Conservation (phyloP, 2,888 invertebrate species). For the Megaustenia siamemsis region DNA sequence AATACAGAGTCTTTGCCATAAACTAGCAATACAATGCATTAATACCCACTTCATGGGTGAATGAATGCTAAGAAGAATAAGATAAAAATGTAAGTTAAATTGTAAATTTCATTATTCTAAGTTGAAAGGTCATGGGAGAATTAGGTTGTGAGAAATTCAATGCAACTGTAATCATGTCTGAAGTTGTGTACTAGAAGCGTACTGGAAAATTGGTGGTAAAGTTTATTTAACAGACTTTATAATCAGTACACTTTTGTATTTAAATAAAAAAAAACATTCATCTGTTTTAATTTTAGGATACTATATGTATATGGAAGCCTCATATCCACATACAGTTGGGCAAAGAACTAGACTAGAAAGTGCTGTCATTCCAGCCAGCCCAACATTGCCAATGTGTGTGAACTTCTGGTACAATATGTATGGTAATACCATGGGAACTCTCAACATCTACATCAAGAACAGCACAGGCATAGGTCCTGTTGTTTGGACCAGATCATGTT, state of each 20-base stretch:
- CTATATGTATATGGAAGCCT: conserved; percentile 71
- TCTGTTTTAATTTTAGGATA: conserved; percentile 61
- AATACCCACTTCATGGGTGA: no score
- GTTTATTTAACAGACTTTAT: neutral
- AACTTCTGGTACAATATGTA: conserved; percentile 76
- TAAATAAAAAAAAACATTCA: neutral
- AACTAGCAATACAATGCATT: no score
- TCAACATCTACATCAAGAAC: conserved; percentile 64
- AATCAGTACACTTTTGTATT: no score
- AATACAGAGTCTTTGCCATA: no score
- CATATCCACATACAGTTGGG: conserved; percentile 63
- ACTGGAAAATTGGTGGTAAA: no score
- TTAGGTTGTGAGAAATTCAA: no score
- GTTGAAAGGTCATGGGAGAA: no score
- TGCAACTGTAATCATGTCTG: no score
- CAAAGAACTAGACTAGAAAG: conserved; percentile 67
- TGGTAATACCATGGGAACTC: conserved; percentile 65
- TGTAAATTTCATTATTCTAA: no score
- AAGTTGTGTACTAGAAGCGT: no score
- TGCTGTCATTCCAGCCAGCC: conserved; percentile 61
- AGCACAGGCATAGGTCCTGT: conserved; percentile 38
- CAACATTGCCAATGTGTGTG: conserved; percentile 65
- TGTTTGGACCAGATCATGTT: conserved; percentile 62
- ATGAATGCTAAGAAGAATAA: no score
- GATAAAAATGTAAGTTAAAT: no score